Conservation (phyloP, 23 tunicate genomes). For the Halocynthia roretzi region DNA sequence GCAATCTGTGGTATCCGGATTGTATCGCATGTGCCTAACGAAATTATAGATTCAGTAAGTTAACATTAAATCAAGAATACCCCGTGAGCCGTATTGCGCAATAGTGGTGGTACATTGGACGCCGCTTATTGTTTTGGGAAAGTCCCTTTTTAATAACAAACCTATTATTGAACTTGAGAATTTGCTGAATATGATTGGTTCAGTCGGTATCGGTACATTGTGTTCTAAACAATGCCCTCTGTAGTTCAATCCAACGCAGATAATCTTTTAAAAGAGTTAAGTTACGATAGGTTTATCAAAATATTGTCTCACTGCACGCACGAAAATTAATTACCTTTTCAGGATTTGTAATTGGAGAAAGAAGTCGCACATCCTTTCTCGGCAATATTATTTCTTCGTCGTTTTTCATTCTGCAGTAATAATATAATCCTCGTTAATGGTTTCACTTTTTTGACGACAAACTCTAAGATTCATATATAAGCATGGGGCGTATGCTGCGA, state of each 20-base stretch:
- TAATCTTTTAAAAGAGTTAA: slow-evolving; percentile 29
- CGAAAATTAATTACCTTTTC: slow-evolving; percentile 34
- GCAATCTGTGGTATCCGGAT: slow-evolving; percentile 50
- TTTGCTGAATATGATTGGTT: slow-evolving; percentile 88
- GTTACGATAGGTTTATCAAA: background rate
- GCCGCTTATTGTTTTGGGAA: background rate
- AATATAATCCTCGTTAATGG: background rate
- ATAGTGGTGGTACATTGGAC: background rate
- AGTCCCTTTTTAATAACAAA: background rate
- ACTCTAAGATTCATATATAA: background rate
- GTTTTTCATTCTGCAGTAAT: background rate
- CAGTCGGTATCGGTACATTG: slow-evolving; percentile 68
- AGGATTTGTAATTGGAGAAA: slow-evolving; percentile 62
- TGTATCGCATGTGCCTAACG: slow-evolving; percentile 30
- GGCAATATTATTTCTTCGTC: background rate
- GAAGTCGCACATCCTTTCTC: slow-evolving; percentile 34
- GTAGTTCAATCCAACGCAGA: slow-evolving; percentile 94
- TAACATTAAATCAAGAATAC: too few species aligned
- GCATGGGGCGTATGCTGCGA: too few species aligned
- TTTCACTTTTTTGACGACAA: background rate
- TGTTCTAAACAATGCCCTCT: slow-evolving; percentile 86
- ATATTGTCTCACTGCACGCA: background rate
- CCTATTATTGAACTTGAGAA: slow-evolving; percentile 80
- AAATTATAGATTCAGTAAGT: background rate
- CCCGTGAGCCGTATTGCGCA: too few species aligned